Base-by-base conservation (phyloP, 1,140 invertebrate species). In the Steinernema khuongi region DNA sequence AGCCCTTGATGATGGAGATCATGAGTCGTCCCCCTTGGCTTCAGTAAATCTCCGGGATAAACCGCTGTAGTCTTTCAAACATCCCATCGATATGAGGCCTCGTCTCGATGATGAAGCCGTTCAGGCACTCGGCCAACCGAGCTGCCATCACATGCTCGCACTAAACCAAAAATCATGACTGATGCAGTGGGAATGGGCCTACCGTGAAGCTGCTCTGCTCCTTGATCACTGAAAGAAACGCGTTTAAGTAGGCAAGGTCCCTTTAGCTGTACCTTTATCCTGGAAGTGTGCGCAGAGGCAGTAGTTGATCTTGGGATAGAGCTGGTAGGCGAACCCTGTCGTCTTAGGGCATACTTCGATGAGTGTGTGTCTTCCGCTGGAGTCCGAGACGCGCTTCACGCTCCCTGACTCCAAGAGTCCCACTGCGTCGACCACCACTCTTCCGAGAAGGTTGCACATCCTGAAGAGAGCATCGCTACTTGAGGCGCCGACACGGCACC, bases 21-120 rank as follows among this genome's bases (percentile, higher is more conserved):
- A n/a, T n/a, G n/a, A n/a, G n/a, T n/a, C n/a, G n/a, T n/a, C n/a
- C n/a, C n/a, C n/a, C n/a, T n/a, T n/a, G n/a, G n/a, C n/a, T n/a
- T n/a, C n/a, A n/a, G n/a, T n/a, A n/a, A n/a, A n/a, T n/a, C n/a
- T 60, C 50, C 50, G 50, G 50, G 26, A 60, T 26, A 22, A 60
- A 60, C 19, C 22, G 11, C 4, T 22, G 50, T 4, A 60, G 19
- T 26, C 50, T 60, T 22, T 60, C 19, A 22, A 60, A 22, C 50
- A 60, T 60, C 26, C 50, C 50, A 7, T 60, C 50, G 50, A 60
- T 26, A 22, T n/a, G 26, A 4, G 50, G 22, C 11, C 7, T 60
- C 26, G 7, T 60, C 26, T 60, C 50, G 4, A 4, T 22, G 11
- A 7, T 26, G 14, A 60, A 4, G 14, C 14, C 22, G 19, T 60